phyloP scores from a whole-genome alignment of 2,113 vertebrate genomes.

The Toxotes jaculatrix region DNA sequence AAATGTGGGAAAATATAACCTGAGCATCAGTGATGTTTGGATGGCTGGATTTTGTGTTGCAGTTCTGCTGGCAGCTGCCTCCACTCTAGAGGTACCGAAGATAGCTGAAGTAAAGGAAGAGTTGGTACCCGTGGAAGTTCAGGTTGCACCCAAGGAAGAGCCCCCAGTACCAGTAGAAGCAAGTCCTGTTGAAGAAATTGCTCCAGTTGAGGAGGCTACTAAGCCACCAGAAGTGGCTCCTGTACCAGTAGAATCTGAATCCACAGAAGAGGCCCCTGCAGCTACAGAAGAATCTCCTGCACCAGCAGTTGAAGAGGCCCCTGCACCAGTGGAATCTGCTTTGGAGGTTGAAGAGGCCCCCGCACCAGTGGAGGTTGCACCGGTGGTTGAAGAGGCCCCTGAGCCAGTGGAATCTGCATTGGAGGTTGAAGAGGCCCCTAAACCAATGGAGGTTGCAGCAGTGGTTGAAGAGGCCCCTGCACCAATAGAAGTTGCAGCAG shows the following conservation, averaged over 20 bases:
- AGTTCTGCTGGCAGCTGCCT: slow-evolving; percentile 75
- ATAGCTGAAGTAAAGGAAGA: slow-evolving; percentile 33
- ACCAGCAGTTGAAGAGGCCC: neutral
- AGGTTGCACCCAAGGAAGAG: slow-evolving; percentile 16
- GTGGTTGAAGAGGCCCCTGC: slow-evolving; percentile 3
- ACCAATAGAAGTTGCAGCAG: neutral
- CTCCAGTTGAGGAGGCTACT: neutral
- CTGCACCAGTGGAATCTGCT: neutral
- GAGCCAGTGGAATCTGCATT: neutral
- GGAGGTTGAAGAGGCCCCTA: neutral
- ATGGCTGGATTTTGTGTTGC: slow-evolving; percentile 82
- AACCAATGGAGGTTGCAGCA: slow-evolving; percentile 11
- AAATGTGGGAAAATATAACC: slow-evolving; percentile 19
- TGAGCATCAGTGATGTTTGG: slow-evolving; percentile 68
- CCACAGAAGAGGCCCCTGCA: neutral
- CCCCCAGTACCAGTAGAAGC: neutral
- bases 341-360: neutral
- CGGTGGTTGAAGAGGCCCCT: neutral
- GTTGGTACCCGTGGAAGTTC: neutral
- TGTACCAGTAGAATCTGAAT: neutral
- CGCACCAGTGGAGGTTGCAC: neutral
- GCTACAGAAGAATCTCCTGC: neutral
- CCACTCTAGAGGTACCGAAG: slow-evolving; percentile 47
- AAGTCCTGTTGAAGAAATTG: slow-evolving; percentile 9
- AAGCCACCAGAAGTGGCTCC: neutral